These are phyloP conservation scores for Formica exsecta DNA, from an alignment of 1,140 invertebrate genomes.

Conservation along the genomic window DNA sequence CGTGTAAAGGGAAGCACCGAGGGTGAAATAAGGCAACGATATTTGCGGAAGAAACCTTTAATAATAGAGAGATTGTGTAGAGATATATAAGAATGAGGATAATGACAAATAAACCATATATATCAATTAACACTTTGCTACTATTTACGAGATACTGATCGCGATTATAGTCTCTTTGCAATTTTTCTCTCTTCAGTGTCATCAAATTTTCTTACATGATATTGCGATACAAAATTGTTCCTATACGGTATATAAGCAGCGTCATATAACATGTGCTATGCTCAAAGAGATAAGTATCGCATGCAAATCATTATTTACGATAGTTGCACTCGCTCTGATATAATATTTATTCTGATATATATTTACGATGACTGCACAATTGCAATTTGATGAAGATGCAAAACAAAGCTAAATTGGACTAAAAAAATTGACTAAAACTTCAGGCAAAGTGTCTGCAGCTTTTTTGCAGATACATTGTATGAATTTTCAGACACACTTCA, in stretches of 20 bases:
- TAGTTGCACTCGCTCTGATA: background rate
- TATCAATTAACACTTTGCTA: constrained; percentile 20
- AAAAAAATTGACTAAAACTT: too few species aligned
- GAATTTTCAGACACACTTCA: too few species aligned
- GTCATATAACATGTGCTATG: constrained; percentile 10
- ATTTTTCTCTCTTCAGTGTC: constrained; percentile 2
- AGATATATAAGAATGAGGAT: background rate
- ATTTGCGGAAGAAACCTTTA: background rate
- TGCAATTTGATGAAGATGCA: constrained; percentile 18
- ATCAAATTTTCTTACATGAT: constrained; percentile 31
- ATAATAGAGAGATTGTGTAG: background rate
- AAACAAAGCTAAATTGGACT: background rate
- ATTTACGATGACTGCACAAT: constrained; percentile 2
- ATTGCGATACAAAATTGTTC: constrained; percentile 24
- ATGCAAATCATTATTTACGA: constrained; percentile 43
- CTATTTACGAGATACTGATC: background rate
- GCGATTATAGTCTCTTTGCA: constrained; percentile 13
- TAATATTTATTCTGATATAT: constrained; percentile 7
- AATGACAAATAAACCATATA: background rate
- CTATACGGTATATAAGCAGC: background rate
- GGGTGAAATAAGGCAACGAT: constrained; percentile 21
- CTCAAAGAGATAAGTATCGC: constrained; percentile 31
- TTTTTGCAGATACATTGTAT: too few species aligned
- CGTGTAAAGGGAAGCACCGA: constrained; percentile 34
- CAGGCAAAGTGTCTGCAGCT: too few species aligned